A percentile compares a stretch with the other conserved stretches of the same genome.
Evolutionary conservation across 2,797 vertebrate species (phyloP).

Genomic region (Crocidura indochinensis): DNA sequence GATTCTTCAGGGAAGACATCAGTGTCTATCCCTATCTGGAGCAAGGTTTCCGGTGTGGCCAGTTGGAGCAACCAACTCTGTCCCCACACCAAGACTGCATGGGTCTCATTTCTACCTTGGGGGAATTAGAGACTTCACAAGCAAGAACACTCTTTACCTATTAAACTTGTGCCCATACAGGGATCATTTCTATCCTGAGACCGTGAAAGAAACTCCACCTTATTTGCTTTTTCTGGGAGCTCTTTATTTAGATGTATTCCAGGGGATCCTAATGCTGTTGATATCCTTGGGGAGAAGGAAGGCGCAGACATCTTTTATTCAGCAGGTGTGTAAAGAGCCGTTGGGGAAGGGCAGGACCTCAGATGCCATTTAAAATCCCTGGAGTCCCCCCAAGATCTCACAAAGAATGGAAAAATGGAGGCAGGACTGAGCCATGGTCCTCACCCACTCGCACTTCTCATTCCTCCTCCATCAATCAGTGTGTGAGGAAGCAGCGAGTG

Average conservation of each 20-base stretch:
- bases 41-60: no score
- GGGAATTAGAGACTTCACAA: no score
- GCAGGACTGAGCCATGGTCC: neutral
- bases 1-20: no score
- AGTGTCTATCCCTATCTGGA: no score
- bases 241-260: slow-evolving; percentile 31
- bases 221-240: neutral
- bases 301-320: slow-evolving; percentile 37
- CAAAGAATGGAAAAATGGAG: neutral
- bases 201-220: no score
- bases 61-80: no score
- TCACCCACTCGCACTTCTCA: neutral
- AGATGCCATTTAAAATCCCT: slow-evolving; percentile 27
- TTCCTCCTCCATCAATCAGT: slow-evolving; percentile 46
- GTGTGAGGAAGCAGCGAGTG: slow-evolving; percentile 82
- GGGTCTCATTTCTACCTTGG: no score
- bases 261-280: neutral
- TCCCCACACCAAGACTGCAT: no score
- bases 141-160: no score
- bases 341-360: slow-evolving; percentile 67
- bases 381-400: neutral
- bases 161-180: no score
- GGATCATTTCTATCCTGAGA: no score
- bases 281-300: slow-evolving; percentile 39
- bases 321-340: slow-evolving; percentile 53